Percentiles rank a stretch among this genome's conserved stretches.
Evolutionary conservation across 1,140 invertebrate species (phyloP).

Genomic region (Rhopalosiphum maidis): DNA sequence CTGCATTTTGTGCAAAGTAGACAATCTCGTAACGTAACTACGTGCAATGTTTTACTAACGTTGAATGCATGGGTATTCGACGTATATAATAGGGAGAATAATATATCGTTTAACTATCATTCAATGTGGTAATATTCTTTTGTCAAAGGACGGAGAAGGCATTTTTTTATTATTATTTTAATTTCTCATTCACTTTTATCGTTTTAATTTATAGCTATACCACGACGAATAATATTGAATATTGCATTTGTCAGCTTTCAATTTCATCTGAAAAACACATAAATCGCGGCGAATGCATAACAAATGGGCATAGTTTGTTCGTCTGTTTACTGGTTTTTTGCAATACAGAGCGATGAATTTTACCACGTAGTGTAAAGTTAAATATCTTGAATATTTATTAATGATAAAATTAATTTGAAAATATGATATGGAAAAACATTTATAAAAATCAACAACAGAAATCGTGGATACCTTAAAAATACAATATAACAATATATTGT

Average conservation of each 20-base stretch:
- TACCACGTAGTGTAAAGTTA: not conserved
- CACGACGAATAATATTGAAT: not conserved
- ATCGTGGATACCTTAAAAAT: not conserved
- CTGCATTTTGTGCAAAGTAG: constrained; percentile 33
- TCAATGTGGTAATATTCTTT: constrained; percentile 17
- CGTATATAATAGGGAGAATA: not conserved
- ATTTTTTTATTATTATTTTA: constrained; percentile 32
- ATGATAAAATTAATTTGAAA: not conserved
- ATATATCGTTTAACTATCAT: not conserved
- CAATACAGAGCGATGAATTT: not conserved
- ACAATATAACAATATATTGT: not conserved
- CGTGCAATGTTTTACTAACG: constrained; percentile 18
- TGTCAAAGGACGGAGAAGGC: not conserved
- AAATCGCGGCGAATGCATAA: not conserved
- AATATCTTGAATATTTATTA: not conserved
- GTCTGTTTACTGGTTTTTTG: not conserved
- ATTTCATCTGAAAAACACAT: constrained; percentile 39
- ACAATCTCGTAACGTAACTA: constrained; percentile 40
- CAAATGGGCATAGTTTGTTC: not conserved
- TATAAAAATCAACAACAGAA: not conserved
- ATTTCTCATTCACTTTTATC: constrained; percentile 15
- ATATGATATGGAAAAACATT: not conserved
- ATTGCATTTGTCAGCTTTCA: constrained; percentile 49
- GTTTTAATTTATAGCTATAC: constrained; percentile 28
- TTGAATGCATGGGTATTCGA: not conserved